These are phyloP conservation scores for Drosophila nigricruria DNA, from an alignment of 2,888 invertebrate species.

Conservation along the genomic window DNA sequence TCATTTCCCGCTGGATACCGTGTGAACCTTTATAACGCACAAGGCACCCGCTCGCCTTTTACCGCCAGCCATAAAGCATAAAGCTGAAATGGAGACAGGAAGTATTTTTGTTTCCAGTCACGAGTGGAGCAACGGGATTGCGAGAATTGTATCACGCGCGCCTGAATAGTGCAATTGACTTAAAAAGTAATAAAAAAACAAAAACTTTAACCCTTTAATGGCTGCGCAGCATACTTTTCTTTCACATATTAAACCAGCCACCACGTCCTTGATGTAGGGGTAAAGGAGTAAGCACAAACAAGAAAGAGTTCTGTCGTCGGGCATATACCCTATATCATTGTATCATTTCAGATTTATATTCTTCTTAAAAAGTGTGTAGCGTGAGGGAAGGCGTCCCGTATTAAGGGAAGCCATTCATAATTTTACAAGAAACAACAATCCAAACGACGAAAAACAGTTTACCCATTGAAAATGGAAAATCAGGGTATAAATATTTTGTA, in stretches of 20 bases:
- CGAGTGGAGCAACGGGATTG: constrained; percentile 22
- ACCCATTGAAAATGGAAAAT: too few relatives aligned
- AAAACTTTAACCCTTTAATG: constrained; percentile 54
- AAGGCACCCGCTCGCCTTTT: constrained; percentile 45
- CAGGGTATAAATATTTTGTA: too few relatives aligned
- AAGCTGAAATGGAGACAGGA: constrained; percentile 63
- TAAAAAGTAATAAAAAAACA: constrained; percentile 58
- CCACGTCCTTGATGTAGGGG: background rate
- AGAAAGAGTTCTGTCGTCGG: background rate
- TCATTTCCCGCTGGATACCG: constrained; percentile 43
- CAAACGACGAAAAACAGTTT: too few relatives aligned
- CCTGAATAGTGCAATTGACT: constrained; percentile 53
- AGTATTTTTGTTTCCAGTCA: constrained; percentile 38
- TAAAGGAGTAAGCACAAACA: background rate
- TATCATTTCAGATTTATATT: background rate
- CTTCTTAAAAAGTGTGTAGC: background rate
- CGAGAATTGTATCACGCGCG: constrained; percentile 58
- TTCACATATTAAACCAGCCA: background rate
- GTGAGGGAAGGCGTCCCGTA: background rate
- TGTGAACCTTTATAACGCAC: constrained; percentile 57
- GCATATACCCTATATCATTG: background rate
- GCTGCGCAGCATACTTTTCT: background rate
- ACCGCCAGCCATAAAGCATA: constrained; percentile 48
- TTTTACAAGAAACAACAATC: too few relatives aligned
- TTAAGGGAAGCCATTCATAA: too few relatives aligned